Percentiles rank a stretch among this genome's conserved stretches.
These are phyloP conservation scores for Sprattus sprattus DNA, from an alignment of 2,113 vertebrate species.

Conservation along the genomic window DNA sequence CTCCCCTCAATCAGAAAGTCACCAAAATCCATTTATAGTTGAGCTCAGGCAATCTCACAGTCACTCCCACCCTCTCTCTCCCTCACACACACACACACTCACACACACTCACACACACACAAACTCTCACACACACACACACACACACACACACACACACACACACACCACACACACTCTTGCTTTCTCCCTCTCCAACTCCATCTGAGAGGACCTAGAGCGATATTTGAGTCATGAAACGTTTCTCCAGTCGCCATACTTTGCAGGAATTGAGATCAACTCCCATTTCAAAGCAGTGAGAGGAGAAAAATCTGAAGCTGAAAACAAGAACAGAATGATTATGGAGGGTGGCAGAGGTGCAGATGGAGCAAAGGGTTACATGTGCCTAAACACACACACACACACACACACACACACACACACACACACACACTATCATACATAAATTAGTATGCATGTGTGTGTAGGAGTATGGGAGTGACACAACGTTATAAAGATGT, in stretches of 20 bases:
- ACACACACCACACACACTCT: too few species aligned
- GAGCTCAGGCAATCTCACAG: constrained; percentile 28
- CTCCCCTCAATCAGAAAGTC: constrained; percentile 41
- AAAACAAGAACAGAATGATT: not conserved
- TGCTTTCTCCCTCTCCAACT: not conserved
- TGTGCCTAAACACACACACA: not conserved
- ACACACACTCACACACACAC: not conserved
- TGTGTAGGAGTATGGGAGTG: not conserved
- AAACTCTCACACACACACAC: not conserved
- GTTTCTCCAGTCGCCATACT: constrained; percentile 18
- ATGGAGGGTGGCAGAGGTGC: not conserved
- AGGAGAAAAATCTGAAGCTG: not conserved
- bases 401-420: constrained; percentile 5
- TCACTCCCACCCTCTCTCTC: not conserved
- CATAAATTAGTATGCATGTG: not conserved
- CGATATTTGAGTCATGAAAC: constrained; percentile 31
- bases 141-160: not conserved
- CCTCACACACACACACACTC: not conserved
- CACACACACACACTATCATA: constrained; percentile 15
- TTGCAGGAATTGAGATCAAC: constrained; percentile 39
- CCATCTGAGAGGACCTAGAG: constrained; percentile 28
- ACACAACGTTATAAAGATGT: too few species aligned
- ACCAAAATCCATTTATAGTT: constrained; percentile 50
- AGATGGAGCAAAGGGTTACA: too few species aligned
- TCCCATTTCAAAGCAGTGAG: constrained; percentile 25